Evolutionary conservation across 2,797 vertebrate genomes (phyloP), one percentile per base, ranked within the genome.

Genomic region (Salmo trutta): DNA sequence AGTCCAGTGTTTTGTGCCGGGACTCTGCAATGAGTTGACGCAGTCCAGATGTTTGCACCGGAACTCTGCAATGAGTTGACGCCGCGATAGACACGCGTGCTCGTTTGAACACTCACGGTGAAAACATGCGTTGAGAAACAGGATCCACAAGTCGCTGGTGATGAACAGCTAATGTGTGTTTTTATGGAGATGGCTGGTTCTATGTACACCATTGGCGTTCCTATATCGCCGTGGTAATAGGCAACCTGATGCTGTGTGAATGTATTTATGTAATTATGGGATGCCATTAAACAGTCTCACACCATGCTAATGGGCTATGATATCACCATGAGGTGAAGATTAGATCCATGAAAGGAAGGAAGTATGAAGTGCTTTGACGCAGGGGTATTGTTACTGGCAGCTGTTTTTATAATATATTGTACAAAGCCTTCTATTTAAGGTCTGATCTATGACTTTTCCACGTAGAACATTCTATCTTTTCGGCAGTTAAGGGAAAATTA

Each of bases 121-220:
- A 67, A 67, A 31, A 67, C 16, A 67, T 67, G 66, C 66, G 19
- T 67, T 19, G 10, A 33, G 66, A 67, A 67, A 67, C 15, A 27
- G 29, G 66, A 67, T 67, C 29, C 17, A 67, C 27, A 29, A 27
- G 27, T 8, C 15, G 66, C 27, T 12, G 59, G 7, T 33, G 66
- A 33, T 67, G 66, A 67, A 67, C 36, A 67, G 16, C 19, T 67
- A 67, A 67, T 67, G 16, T 17, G 27, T 67, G 66, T 67, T 33
- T 64, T 67, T 67, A 67, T 67, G 66, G 66, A 33, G 16, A 33
- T 3, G 16, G 29, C 3, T 12, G 14, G 8, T 36, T 31, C 27
- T 66, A 31, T 47, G 10, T 47, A 47, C 64, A 66, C 64, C 4
- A 15, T 29, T 66, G 12, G 27, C 24, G 19, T 33, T 47, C 27